phyloP scores from a whole-genome alignment of 2,113 vertebrate genomes.

The Baryphthengus martii region DNA sequence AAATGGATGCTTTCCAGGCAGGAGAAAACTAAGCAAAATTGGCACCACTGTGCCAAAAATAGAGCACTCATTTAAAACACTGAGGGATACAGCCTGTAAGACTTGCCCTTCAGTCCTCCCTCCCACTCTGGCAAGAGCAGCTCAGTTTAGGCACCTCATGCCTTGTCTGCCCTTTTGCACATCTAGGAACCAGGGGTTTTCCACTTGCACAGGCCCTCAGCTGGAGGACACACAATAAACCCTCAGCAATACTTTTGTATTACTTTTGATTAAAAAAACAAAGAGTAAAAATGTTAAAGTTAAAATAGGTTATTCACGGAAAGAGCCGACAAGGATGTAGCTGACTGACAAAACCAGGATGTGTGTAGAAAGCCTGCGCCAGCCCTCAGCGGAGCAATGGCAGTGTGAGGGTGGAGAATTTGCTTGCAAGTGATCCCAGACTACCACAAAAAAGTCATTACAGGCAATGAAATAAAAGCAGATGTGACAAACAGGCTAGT shows the following conservation, averaged over 20 bases:
- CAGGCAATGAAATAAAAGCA: neutral
- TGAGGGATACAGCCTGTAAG: too few relatives aligned
- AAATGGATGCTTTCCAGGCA: neutral
- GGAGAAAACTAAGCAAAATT: neutral
- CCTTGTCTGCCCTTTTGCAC: neutral
- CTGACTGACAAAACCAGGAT: neutral
- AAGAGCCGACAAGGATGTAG: neutral
- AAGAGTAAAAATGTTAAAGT: neutral
- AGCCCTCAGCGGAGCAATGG: neutral
- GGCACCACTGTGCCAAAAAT: neutral
- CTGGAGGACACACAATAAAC: neutral
- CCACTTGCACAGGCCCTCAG: neutral
- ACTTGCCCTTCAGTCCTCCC: neutral
- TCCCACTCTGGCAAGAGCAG: accelerated
- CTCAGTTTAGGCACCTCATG: neutral
- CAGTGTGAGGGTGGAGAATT: neutral
- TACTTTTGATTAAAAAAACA: neutral
- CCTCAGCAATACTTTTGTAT: neutral
- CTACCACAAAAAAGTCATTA: neutral
- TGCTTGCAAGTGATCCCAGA: neutral
- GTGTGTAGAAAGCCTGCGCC: neutral
- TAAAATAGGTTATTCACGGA: neutral
- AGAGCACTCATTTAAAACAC: neutral
- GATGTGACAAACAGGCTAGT: neutral
- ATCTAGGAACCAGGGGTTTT: neutral